Evolutionary conservation across 2,888 invertebrate species (phyloP), one percentile per base, ranked within the genome.

Genomic region (Melanchra persicariae): DNA sequence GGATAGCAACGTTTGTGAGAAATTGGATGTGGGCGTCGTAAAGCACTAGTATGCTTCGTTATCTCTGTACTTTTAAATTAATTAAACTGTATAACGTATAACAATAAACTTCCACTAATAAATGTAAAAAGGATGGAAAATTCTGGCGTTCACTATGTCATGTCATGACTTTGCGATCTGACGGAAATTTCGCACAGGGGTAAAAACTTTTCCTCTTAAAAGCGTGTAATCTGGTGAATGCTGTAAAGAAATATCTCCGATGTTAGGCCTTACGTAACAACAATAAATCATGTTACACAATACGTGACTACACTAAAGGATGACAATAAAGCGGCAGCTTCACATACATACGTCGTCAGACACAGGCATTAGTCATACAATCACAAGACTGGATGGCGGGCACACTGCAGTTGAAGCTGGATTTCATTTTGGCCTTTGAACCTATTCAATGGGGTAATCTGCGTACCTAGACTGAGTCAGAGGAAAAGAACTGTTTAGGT

Each of bases 401-500:
- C 87, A 87, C 86, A 84, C 85, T 89, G 91, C 92, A 90, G 93
- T 92, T 92, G 83, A 86, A 91, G 88, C 92, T 90, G 89, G 93
- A 90, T 91, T 89, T 88, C 82, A 91, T 89, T 89, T 87, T 84
- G 88, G 86, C 88, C 90, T 91, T 90, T 91, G 88, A 87, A 87
- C 88, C 81, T 85, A 85, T 85, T 86, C 85, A 88, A 85, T 85
- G 85, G 80, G 87, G 90, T 90, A 88, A 88, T 88, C 87, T 88
- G 87, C 83, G 79, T 85, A 81, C 80, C 82, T 81, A 85, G 82
- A 65, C 79, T 93, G 93, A 93, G 79, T 93, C 93, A 94, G 90
- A 92, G 93, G 93, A 92, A 93, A 92, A 90, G 91, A 89, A 89
- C 89, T 88, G 89, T 94, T 94, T 90, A 91, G 90, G 89, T 88